Conservation (phyloP, 2,113 vertebrate species). For the Desmodus rotundus region DNA sequence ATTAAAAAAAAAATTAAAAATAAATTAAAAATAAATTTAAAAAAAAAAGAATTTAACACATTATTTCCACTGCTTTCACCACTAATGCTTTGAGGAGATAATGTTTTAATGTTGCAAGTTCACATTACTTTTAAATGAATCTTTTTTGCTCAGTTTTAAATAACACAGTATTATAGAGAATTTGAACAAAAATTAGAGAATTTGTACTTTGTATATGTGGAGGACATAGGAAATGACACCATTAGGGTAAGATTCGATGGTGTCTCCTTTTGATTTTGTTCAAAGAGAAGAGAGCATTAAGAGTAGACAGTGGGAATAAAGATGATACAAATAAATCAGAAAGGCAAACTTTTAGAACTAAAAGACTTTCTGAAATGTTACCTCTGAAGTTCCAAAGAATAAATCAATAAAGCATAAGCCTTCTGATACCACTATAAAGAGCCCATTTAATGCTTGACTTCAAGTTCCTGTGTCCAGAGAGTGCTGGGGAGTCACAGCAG, state of each 20-base stretch:
- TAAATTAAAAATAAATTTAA: too few relatives aligned
- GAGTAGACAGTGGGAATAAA: neutral
- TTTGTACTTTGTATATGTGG: neutral
- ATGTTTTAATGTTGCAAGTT: constrained; percentile 19
- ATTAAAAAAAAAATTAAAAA: too few relatives aligned
- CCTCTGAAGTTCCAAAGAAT: neutral
- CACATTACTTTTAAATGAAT: neutral
- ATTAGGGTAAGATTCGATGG: neutral
- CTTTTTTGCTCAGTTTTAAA: neutral
- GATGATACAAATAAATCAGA: neutral
- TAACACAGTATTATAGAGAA: neutral
- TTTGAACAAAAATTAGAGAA: neutral
- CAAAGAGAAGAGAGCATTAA: neutral
- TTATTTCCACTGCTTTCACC: neutral
- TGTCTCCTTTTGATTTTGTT: neutral
- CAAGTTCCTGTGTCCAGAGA: neutral
- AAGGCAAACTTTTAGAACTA: neutral
- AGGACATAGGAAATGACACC: neutral
- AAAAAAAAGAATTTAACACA: constrained; percentile 23
- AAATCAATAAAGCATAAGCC: neutral
- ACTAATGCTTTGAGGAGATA: neutral
- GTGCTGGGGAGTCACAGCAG: neutral
- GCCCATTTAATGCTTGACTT: neutral
- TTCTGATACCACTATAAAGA: neutral
- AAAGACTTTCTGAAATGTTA: neutral